phyloP scores from a whole-genome alignment of 2,888 invertebrate species.

The Callyntrura guangdongensis region DNA sequence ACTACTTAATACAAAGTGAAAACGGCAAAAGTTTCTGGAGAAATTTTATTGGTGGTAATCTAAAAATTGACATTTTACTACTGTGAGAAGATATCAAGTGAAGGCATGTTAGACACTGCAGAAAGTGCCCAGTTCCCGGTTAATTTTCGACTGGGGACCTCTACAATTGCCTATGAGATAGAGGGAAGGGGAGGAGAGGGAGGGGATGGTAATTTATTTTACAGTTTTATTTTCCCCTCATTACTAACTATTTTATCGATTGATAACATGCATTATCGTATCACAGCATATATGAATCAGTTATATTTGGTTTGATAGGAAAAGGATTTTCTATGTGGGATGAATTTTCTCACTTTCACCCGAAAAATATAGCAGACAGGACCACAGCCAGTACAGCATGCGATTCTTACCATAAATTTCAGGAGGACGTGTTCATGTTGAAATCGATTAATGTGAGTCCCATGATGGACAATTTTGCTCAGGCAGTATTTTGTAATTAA shows the following conservation, averaged over 20 bases:
- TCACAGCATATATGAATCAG: neutral
- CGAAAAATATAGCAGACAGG: conserved; percentile 80
- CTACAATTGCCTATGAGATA: conserved; percentile 85
- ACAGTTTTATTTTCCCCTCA: too few species aligned
- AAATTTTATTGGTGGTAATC: too few species aligned
- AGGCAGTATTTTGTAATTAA: too few species aligned
- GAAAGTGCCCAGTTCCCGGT: conserved; percentile 80
- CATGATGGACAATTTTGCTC: too few species aligned
- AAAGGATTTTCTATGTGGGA: conserved; percentile 86
- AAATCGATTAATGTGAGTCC: conserved; percentile 79
- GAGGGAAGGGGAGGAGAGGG: conserved; percentile 85
- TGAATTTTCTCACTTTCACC: conserved; percentile 85
- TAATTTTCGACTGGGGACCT: conserved; percentile 85
- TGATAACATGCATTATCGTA: too few species aligned
- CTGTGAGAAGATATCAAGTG: neutral
- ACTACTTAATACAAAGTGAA: too few species aligned
- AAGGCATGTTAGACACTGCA: neutral
- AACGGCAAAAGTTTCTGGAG: too few species aligned
- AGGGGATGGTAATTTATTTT: conserved; percentile 85
- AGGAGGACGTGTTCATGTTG: conserved; percentile 78
- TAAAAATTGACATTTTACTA: too few species aligned
- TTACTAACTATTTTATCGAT: too few species aligned
- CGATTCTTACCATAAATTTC: conserved; percentile 81
- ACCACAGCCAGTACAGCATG: conserved; percentile 74
- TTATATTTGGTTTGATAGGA: conserved; percentile 82